Conservation (phyloP, 1,140 invertebrate species). For the Babylonia areolata region DNA sequence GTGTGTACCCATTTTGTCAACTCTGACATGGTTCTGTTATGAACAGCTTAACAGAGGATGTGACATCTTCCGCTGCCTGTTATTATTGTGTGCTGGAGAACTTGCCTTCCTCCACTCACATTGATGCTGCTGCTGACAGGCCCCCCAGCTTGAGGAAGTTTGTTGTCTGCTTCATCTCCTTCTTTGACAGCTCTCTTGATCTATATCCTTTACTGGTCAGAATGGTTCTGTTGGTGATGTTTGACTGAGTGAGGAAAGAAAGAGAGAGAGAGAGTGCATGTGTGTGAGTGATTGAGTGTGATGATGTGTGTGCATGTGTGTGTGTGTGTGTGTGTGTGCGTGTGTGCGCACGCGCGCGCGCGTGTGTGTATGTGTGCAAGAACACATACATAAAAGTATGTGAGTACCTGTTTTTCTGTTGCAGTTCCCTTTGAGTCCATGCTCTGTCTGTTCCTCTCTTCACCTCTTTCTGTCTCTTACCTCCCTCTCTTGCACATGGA, state of each 20-base stretch:
- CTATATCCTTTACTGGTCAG: constrained; percentile 46
- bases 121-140: background rate
- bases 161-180: constrained; percentile 52
- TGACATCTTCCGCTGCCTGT: constrained; percentile 41
- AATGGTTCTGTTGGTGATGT: background rate
- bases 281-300: background rate
- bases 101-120: constrained; percentile 16
- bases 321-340: background rate
- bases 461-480: no score
- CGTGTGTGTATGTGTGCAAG: no score
- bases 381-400: no score
- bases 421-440: no score
- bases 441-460: no score
- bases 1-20: no score
- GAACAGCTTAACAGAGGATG: constrained; percentile 26
- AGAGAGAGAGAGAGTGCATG: no score
- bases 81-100: constrained; percentile 43
- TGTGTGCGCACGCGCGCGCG: no score
- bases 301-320: background rate
- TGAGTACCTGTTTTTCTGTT: no score
- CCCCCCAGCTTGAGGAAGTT: constrained; percentile 31
- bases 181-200: constrained; percentile 47
- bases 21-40: background rate
- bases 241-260: no score
- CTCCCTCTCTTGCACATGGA: no score